Evolutionary conservation across 2,888 invertebrate species (phyloP).

Genomic region (Noctua fimbriata): DNA sequence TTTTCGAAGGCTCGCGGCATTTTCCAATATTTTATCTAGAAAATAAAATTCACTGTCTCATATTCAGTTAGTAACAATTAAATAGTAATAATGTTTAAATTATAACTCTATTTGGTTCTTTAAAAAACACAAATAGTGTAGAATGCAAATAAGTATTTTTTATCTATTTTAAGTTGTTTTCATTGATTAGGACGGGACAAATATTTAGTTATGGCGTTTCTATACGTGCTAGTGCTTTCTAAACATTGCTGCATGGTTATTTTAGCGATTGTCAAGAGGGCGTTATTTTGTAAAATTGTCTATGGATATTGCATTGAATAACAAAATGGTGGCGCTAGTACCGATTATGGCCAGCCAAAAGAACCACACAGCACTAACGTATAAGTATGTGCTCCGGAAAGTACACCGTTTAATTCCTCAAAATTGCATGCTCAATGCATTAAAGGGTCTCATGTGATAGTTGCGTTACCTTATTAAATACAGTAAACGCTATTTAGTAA

Average conservation of each 20-base stretch:
- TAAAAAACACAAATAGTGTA: background rate
- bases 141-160: background rate
- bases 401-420: background rate
- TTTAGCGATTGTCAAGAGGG: background rate
- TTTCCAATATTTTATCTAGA: conserved; percentile 50
- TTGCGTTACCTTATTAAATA: background rate
- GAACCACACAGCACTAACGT: background rate
- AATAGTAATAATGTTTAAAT: background rate
- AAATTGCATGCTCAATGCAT: background rate
- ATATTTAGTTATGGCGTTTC: background rate
- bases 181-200: background rate
- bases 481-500: background rate
- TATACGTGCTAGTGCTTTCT: background rate
- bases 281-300: background rate
- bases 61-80: conserved; percentile 35
- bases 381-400: background rate
- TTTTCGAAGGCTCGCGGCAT: conserved; percentile 31
- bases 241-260: background rate
- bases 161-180: background rate
- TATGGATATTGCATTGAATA: background rate
- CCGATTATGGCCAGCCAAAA: background rate
- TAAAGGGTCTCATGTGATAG: conserved; percentile 17
- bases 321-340: background rate
- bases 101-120: background rate
- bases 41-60: conserved; percentile 57